These are phyloP conservation scores for Regulus satrapa DNA, from an alignment of 2,113 vertebrate genomes.

Conservation along the genomic window DNA sequence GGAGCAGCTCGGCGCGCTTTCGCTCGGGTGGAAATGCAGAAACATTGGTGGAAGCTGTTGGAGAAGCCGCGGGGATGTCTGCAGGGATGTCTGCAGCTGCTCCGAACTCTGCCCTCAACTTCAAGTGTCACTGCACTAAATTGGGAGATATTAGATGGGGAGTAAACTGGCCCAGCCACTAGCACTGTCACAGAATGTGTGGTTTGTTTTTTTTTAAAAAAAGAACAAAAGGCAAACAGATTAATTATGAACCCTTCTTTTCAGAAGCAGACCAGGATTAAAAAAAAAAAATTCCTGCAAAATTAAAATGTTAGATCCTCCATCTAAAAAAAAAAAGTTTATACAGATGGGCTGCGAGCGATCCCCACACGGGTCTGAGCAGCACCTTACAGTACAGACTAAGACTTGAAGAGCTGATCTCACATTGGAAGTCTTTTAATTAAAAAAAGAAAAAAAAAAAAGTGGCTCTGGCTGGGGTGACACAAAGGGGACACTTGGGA, in stretches of 20 bases:
- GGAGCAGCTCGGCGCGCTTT: slow-evolving; percentile 13
- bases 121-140: slow-evolving; percentile 15
- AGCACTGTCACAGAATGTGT: slow-evolving; percentile 42
- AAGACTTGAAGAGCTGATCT: slow-evolving; percentile 68
- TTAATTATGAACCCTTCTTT: slow-evolving; percentile 50
- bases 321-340: slow-evolving; percentile 67
- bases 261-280: slow-evolving; percentile 51
- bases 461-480: slow-evolving; percentile 65
- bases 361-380: slow-evolving; percentile 32
- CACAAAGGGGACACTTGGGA: slow-evolving; percentile 52
- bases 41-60: not conserved
- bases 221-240: slow-evolving; percentile 53
- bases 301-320: slow-evolving; percentile 63
- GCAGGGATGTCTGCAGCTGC: not conserved
- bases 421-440: slow-evolving; percentile 69
- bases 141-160: not conserved
- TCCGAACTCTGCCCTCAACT: not conserved
- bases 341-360: slow-evolving; percentile 49
- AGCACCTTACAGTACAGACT: slow-evolving; percentile 70
- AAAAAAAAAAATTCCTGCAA: slow-evolving; percentile 40
- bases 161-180: slow-evolving; percentile 48
- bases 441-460: slow-evolving; percentile 8
- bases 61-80: slow-evolving; percentile 22
- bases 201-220: not conserved
- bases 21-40: not conserved